Percentiles rank a stretch among this genome's conserved stretches.
phyloP scores from a whole-genome alignment of 2,888 invertebrate genomes.

The Eupithecia dodoneata region DNA sequence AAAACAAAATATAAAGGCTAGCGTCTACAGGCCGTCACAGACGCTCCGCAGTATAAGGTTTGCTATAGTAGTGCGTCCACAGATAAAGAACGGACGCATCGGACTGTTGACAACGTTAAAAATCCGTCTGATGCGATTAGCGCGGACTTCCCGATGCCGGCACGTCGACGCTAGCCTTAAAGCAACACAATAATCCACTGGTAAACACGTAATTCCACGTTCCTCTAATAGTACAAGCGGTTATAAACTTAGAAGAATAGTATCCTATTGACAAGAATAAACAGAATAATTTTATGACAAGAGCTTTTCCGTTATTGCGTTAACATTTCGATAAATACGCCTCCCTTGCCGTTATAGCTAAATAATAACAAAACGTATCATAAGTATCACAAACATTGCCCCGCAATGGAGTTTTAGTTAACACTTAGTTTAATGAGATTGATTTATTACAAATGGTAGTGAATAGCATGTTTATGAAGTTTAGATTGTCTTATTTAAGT shows the following conservation, averaged over 20 bases:
- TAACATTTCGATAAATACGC: background rate
- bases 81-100: too few species aligned
- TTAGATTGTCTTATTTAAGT: constrained; percentile 32
- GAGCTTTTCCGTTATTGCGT: background rate
- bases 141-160: too few species aligned
- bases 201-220: constrained; percentile 15
- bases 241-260: background rate
- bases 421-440: constrained; percentile 44
- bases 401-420: constrained; percentile 39
- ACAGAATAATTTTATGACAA: background rate
- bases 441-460: constrained; percentile 44
- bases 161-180: background rate
- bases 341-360: constrained; percentile 1
- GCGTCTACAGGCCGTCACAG: too few species aligned
- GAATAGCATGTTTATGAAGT: constrained; percentile 23
- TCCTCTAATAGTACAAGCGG: background rate
- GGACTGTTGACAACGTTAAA: too few species aligned
- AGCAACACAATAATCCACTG: constrained; percentile 27
- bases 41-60: too few species aligned
- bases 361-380: constrained; percentile 31
- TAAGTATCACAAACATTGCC: constrained; percentile 44
- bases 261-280: constrained; percentile 6
- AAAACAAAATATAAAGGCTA: background rate
- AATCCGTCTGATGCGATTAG: too few species aligned
- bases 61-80: too few species aligned